Base-by-base conservation (phyloP, 2,888 invertebrate species). In the Lithophane semibrunnea region DNA sequence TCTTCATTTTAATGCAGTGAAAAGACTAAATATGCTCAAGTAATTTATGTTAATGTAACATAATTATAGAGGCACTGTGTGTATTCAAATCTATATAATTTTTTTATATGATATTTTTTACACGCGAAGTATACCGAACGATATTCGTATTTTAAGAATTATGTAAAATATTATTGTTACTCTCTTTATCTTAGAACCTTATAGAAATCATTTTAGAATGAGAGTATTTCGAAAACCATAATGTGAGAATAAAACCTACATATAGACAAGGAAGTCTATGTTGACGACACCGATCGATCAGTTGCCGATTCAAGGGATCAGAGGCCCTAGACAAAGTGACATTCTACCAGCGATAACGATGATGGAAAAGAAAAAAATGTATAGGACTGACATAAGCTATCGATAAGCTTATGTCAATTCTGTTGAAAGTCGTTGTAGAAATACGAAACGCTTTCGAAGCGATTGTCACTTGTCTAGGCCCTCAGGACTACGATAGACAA, bases 1-100 rank as follows among this genome's bases (percentile, higher is more conserved):
- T 83, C 80, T 85, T 75, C 75, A 81, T 84, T 86, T 64, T 78
- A 89, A 87, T 82, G 86, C 94, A 95, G 95, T 95, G 94, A 94
- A 95, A 95, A 95, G 93, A 94, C 87, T 94, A 96, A 96, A 94
- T 90, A 94, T 88, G 95, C 96, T 96, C 96, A 94, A 94, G 92
- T 95, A 93, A 96, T 96, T 96, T 96, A 97, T 96, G 96, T 97
- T 97, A 97, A 97, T 96, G 96, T 97, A 97, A 97, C 97, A 97
- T 97, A 97, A 96, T 95, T 96, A 95, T 95, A 97, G 97, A 97
- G 97, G 97, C 97, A 97, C 97, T 97, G 97, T 96, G 97, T 97
- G 97, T 97, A 94, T 95, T 96, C 95, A 90, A 90, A 89, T 94
- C 93, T 95, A 95, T 94, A 94, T 91, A 85, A 84, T 54, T 73